Evolutionary conservation across 2,797 vertebrate genomes (phyloP).

Genomic region (Karalla daura): DNA sequence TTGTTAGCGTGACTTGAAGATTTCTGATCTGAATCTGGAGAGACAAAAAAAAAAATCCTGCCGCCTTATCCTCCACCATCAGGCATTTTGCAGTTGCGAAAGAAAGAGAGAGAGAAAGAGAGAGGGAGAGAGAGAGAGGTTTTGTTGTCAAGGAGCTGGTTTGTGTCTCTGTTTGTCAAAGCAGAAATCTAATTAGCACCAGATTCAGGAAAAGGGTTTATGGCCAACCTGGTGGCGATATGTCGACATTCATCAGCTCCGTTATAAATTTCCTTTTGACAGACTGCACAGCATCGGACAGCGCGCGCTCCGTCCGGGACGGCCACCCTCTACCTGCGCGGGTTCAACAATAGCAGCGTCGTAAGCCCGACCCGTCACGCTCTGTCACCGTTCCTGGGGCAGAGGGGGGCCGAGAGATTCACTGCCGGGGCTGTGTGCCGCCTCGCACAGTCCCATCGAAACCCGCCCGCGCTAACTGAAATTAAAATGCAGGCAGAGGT

Average conservation of each 20-base stretch:
- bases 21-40: neutral
- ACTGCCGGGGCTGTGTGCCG: neutral
- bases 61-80: neutral
- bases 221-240: constrained; percentile 36
- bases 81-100: constrained; percentile 21
- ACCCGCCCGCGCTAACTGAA: constrained; percentile 4
- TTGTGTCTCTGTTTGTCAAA: constrained; percentile 69
- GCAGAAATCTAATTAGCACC: constrained; percentile 76
- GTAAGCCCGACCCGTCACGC: constrained; percentile 31
- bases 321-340: constrained; percentile 29
- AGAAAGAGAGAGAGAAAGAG: no score
- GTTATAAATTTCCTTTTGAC: constrained; percentile 70
- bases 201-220: constrained; percentile 70
- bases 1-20: no score
- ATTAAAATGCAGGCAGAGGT: constrained; percentile 2
- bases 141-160: constrained; percentile 62
- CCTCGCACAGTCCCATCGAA: constrained; percentile 1
- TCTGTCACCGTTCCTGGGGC: constrained; percentile 15
- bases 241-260: constrained; percentile 67
- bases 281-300: constrained; percentile 6
- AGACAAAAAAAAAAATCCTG: neutral
- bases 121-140: no score
- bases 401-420: constrained; percentile 10
- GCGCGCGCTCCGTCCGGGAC: constrained; percentile 19
- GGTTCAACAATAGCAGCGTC: constrained; percentile 23